Base-by-base conservation (phyloP, 2,113 vertebrate genomes). In the Oreochromis tanganicae region DNA sequence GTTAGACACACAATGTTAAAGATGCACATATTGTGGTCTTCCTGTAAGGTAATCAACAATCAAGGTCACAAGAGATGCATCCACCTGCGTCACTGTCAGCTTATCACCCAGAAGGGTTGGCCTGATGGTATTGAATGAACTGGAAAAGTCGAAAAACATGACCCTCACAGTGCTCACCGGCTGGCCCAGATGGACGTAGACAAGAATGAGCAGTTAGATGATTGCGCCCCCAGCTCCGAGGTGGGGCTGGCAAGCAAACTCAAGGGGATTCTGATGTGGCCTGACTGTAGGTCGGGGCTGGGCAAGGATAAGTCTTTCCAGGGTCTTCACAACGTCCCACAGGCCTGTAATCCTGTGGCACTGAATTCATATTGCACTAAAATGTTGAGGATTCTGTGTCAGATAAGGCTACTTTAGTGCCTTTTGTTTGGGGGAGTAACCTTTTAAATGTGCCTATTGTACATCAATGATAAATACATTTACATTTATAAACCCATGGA, bases 401-500 rank as follows among this genome's bases (percentile, higher is more conserved):
- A 63, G 5, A 63, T 73, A 43, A 17, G 21, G 24, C 9, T 48
- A 17, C 41, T 75, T 75, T 48, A 17, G 41, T 48, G 41, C 9
- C 71, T 75, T 73, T 46, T 48, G 1, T 17, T 75, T 75, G 71
- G 24, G 41, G 24, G 43, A 46, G 41, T 48, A 48, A 29, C 24
- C 41, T 29, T 6, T 75, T 75, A 29, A 46, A 29, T 29, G 41
- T 29, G 9, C 24, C 5, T 75, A 17, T 19, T 46, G 71, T 1
- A 75, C 24, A 75, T 73, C n/a, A 24, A 46, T 27, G 13, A 48
- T 27, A 27, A 17, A 73, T 48, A 27, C n/a, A 73, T 73, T 73
- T 73, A 73, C n/a, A 68, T 68, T 68, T 73, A 24, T 43, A 43
- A 71, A 71, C 36, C n/a, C 63, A 41, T 71, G 38, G 36, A 71